Percentiles rank a stretch among this genome's conserved stretches.
Conservation (phyloP, 2,113 vertebrate genomes). For the Sylvilagus bachmani region DNA sequence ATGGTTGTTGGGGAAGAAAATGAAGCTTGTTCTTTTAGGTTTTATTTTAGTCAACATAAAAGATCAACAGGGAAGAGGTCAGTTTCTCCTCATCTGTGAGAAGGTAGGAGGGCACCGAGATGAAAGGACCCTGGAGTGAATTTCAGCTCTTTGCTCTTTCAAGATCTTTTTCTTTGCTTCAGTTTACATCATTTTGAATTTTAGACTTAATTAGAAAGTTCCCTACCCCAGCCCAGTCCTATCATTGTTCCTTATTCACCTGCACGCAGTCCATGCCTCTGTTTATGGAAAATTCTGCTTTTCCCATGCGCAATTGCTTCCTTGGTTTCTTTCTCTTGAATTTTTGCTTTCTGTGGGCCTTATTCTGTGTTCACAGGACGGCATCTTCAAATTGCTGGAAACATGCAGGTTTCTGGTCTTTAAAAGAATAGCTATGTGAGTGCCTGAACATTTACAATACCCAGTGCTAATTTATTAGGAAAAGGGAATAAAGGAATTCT, state of each 20-base stretch:
- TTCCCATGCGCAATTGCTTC: neutral
- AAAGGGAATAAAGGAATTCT: neutral
- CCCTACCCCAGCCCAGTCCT: neutral
- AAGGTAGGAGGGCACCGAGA: neutral
- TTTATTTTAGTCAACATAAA: neutral
- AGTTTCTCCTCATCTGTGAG: neutral
- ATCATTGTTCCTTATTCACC: neutral
- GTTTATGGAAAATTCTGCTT: neutral
- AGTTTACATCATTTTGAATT: neutral
- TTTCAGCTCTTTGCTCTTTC: neutral
- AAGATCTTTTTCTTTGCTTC: conserved; percentile 33
- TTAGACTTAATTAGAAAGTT: neutral
- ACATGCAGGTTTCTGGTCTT: neutral
- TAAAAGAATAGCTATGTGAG: neutral
- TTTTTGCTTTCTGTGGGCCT: neutral
- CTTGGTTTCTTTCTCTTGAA: neutral
- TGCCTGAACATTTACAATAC: neutral
- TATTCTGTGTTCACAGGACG: neutral
- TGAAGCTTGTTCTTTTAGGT: neutral
- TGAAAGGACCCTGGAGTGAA: neutral
- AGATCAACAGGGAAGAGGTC: neutral
- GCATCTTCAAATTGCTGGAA: neutral
- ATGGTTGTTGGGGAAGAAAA: neutral
- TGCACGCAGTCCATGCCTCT: neutral
- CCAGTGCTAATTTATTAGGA: neutral